These are phyloP conservation scores for Panthera tigris DNA, from an alignment of 2,113 vertebrate species.

Conservation along the genomic window DNA sequence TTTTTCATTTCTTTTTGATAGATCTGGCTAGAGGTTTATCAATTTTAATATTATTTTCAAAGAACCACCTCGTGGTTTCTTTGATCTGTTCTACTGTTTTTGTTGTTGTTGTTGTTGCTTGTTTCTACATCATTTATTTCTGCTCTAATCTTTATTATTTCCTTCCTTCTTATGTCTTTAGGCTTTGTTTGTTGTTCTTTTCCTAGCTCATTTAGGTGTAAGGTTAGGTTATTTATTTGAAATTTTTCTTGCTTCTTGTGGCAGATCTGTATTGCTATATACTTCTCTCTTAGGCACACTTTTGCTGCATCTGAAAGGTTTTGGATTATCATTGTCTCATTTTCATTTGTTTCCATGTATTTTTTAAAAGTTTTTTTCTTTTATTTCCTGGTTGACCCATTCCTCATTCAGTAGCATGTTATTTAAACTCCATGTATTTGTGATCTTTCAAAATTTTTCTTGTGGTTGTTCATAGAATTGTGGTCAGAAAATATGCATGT, in stretches of 20 bases:
- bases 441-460: not conserved
- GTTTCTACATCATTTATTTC: not conserved
- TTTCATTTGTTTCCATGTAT: not conserved
- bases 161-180: too few species aligned
- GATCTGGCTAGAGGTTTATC: too few species aligned
- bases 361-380: too few species aligned
- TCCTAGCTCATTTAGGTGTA: not conserved
- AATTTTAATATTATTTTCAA: not conserved
- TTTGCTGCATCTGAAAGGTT: not conserved
- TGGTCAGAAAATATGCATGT: not conserved
- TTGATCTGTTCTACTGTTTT: not conserved
- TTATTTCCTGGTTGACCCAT: too few species aligned
- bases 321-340: not conserved
- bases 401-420: not conserved
- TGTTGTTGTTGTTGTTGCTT: not conserved
- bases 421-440: not conserved
- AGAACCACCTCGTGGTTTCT: not conserved
- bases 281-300: not conserved
- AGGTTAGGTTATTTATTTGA: not conserved
- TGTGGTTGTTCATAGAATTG: not conserved
- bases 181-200: too few species aligned
- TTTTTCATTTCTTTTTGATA: too few species aligned
- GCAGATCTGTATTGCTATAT: not conserved
- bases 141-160: too few species aligned
- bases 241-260: not conserved